Evolutionary conservation across 2,113 vertebrate species (phyloP).

Genomic region (Andinoacara biseriatus): DNA sequence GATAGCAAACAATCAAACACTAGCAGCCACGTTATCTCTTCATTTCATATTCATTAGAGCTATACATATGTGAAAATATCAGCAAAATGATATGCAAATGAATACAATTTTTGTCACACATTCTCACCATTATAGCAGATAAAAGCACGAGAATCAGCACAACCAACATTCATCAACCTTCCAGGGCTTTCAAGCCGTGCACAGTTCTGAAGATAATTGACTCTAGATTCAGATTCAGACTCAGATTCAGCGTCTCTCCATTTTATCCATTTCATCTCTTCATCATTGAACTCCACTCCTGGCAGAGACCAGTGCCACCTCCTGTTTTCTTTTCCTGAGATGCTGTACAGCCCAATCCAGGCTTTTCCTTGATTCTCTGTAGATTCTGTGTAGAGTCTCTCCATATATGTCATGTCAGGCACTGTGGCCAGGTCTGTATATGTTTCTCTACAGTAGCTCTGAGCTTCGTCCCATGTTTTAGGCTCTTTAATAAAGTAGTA

Average conservation of each 20-base stretch:
- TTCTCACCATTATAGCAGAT: not conserved
- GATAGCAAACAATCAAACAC: too few relatives aligned
- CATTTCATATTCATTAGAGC: too few relatives aligned
- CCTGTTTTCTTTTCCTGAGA: not conserved
- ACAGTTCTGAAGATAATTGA: fast-evolving
- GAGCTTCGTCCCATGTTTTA: not conserved
- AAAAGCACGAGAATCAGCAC: fast-evolving
- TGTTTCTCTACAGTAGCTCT: not conserved
- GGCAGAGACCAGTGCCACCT: not conserved
- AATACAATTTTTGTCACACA: too few relatives aligned
- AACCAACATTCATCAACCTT: not conserved
- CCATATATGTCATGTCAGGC: not conserved
- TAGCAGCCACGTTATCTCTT: too few relatives aligned
- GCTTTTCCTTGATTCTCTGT: not conserved
- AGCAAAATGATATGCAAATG: too few relatives aligned
- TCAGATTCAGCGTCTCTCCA: not conserved
- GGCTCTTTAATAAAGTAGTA: not conserved
- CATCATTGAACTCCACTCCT: not conserved
- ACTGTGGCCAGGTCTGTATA: not conserved
- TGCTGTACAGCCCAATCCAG: not conserved
- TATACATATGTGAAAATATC: too few relatives aligned
- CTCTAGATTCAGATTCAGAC: too few relatives aligned
- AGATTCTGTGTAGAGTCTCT: not conserved
- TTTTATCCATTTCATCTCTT: not conserved
- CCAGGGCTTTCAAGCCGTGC: not conserved